Conservation (phyloP, 2,797 vertebrate genomes). For the Aratinga solstitialis region DNA sequence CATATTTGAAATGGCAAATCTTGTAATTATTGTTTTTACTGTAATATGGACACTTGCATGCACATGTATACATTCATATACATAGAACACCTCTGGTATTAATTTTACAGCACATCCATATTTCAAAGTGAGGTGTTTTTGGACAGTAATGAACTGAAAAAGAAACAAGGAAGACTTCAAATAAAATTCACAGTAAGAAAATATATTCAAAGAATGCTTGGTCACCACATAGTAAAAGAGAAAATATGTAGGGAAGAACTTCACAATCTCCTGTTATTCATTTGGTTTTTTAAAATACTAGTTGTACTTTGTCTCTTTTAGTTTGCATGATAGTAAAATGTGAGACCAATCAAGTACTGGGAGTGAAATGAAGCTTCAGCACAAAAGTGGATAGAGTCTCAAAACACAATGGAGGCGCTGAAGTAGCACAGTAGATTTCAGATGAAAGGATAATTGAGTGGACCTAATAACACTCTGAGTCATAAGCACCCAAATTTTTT, state of each 20-base stretch:
- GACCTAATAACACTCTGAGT: neutral
- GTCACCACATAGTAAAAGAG: neutral
- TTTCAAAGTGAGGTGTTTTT: neutral
- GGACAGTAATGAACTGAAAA: neutral
- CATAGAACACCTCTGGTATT: neutral
- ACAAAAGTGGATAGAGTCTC: neutral
- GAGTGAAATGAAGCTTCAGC: slow-evolving; percentile 5
- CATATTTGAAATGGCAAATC: neutral
- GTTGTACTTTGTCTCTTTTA: neutral
- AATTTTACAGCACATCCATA: neutral
- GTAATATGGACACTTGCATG: neutral
- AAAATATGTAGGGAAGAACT: neutral
- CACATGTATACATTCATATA: neutral
- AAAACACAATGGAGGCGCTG: neutral
- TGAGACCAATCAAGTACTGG: neutral
- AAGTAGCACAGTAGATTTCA: neutral
- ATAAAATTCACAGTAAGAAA: neutral
- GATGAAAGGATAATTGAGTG: neutral
- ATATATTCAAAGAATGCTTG: neutral
- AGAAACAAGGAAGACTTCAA: neutral
- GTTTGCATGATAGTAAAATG: slow-evolving; percentile 19
- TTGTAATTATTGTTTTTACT: neutral
- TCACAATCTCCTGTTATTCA: neutral
- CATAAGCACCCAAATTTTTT: neutral
- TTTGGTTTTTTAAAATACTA: slow-evolving; percentile 10